Evolutionary conservation across 2,113 vertebrate genomes (phyloP).

Genomic region (Salminus brasiliensis): DNA sequence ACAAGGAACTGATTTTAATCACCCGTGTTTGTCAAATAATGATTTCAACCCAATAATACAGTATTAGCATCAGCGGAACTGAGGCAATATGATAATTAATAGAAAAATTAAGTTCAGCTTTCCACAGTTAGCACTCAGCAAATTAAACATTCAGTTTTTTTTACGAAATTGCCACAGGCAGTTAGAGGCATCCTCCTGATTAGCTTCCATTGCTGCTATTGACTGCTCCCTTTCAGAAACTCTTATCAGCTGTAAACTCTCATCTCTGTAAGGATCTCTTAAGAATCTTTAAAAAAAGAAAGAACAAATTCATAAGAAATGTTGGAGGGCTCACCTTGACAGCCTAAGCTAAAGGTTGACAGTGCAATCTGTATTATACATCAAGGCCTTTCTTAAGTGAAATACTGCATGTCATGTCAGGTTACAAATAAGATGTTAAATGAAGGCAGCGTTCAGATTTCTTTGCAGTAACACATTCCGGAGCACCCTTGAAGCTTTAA

Average conservation of each 20-base stretch:
- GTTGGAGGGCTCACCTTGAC: not conserved
- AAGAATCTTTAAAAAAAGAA: not conserved
- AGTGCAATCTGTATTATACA: not conserved
- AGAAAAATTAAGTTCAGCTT: not conserved
- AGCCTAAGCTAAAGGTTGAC: not conserved
- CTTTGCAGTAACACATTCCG: not conserved
- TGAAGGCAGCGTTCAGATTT: not conserved
- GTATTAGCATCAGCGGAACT: not conserved
- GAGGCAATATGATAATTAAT: not conserved
- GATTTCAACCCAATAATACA: not conserved
- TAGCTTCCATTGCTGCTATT: not conserved
- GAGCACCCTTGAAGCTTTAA: not conserved
- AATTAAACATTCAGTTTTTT: not conserved
- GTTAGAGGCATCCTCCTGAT: not conserved
- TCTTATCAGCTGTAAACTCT: not conserved
- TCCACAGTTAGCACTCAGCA: not conserved
- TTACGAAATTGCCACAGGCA: not conserved
- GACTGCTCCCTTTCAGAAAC: not conserved
- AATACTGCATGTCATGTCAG: not conserved
- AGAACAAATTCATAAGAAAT: not conserved
- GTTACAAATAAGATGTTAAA: not conserved
- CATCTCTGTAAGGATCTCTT: not conserved
- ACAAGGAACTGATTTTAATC: slow-evolving; percentile 4
- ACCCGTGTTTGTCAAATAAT: not conserved
- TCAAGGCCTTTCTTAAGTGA: not conserved